Conservation (phyloP, 2,888 invertebrate genomes). For the Pammene aurita region DNA sequence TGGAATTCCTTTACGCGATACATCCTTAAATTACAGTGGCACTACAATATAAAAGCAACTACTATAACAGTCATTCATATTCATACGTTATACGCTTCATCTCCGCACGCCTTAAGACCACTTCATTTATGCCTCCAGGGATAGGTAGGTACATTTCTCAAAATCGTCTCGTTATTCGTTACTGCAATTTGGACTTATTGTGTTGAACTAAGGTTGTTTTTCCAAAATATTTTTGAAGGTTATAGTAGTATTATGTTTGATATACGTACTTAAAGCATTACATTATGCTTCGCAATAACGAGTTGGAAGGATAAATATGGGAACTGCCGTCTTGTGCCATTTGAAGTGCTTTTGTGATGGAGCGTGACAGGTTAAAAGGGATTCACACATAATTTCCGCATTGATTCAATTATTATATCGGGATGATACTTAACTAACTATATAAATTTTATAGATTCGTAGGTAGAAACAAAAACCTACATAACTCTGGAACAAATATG, state of each 20-base stretch:
- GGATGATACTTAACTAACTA: too few relatives aligned
- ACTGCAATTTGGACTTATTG: background rate
- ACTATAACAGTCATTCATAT: background rate
- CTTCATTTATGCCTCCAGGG: background rate
- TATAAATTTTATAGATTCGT: too few relatives aligned
- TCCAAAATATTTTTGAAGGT: background rate
- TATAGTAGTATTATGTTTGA: background rate
- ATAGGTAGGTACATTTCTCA: background rate
- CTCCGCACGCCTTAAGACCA: background rate
- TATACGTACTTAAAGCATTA: background rate
- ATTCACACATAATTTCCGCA: background rate
- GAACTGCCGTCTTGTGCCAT: slow-evolving; percentile 11
- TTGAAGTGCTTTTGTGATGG: background rate
- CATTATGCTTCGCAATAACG: background rate
- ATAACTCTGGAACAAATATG: too few relatives aligned
- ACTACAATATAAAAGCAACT: background rate
- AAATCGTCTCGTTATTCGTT: background rate
- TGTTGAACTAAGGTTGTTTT: background rate
- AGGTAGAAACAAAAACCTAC: too few relatives aligned
- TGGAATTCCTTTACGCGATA: background rate
- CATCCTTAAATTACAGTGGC: background rate
- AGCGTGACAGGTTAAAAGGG: background rate
- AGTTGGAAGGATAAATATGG: slow-evolving; percentile 6
- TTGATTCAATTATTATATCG: background rate
- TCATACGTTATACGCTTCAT: slow-evolving; percentile 2